Conservation (phyloP, 2,888 invertebrate species). For the Halictus quadricinctus region DNA sequence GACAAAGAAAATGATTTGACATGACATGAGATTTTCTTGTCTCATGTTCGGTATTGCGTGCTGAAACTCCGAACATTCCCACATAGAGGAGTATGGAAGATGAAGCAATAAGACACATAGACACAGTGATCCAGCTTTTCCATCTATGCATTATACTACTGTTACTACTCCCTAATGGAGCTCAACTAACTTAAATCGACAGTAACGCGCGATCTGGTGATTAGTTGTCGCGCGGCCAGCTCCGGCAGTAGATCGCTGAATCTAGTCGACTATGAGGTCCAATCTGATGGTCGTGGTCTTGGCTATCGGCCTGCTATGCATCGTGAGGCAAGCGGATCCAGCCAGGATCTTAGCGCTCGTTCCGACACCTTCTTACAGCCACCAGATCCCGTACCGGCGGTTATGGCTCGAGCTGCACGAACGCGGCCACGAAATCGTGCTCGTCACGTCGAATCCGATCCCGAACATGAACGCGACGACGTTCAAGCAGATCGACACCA, state of each 20-base stretch:
- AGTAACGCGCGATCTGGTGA: fast-evolving
- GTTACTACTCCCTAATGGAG: not conserved
- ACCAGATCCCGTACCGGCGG: conserved; percentile 82
- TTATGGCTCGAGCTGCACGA: conserved; percentile 81
- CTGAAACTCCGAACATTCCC: not conserved
- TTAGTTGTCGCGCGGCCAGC: not conserved
- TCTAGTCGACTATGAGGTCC: conserved; percentile 15
- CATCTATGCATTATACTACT: not conserved
- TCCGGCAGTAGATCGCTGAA: fast-evolving
- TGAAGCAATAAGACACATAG: not conserved
- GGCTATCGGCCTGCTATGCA: not conserved
- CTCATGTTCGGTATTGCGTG: not conserved
- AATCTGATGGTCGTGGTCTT: not conserved
- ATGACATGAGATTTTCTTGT: no score
- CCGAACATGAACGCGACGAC: conserved; percentile 78
- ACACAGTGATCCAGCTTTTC: not conserved
- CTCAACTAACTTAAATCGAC: not conserved
- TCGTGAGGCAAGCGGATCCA: not conserved
- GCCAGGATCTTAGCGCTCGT: conserved; percentile 82
- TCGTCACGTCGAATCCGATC: conserved; percentile 83
- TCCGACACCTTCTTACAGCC: conserved; percentile 82
- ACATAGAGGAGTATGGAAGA: no score
- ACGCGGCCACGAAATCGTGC: conserved; percentile 83
- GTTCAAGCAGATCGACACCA: conserved; percentile 81
- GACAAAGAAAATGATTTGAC: no score